Conservation (phyloP, 92 coral and sea anemone genomes). For the Micromussa lordhowensis region DNA sequence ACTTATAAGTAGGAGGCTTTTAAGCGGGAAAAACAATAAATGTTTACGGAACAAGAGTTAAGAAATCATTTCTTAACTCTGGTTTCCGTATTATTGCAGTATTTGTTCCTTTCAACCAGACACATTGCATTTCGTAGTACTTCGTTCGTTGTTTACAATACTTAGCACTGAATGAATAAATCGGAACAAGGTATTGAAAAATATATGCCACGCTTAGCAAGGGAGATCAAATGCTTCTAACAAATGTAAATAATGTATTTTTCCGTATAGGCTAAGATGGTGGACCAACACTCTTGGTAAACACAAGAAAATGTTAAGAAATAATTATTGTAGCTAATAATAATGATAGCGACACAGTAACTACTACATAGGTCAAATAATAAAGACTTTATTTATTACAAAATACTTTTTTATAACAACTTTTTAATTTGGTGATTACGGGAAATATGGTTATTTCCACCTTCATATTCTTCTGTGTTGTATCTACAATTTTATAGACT, state of each 20-base stretch:
- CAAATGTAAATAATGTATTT: neutral
- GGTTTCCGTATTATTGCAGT: too few species aligned
- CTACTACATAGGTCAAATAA: slow-evolving; percentile 1
- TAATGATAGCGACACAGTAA: neutral
- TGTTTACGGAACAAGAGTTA: too few species aligned
- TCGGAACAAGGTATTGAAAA: neutral
- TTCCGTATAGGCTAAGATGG: neutral
- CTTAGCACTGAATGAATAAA: too few species aligned
- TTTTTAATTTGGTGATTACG: neutral
- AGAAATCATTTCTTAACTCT: too few species aligned
- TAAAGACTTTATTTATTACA: slow-evolving; percentile 33
- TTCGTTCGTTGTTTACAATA: too few species aligned
- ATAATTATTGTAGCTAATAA: too few species aligned
- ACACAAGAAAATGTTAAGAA: too few species aligned
- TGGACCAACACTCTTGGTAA: neutral
- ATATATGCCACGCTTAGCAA: neutral
- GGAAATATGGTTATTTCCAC: neutral
- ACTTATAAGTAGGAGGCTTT: too few species aligned
- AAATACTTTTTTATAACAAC: slow-evolving; percentile 34
- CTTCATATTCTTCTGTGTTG: slow-evolving; percentile 1
- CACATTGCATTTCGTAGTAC: too few species aligned
- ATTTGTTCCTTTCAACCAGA: too few species aligned
- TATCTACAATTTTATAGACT: slow-evolving; percentile 29
- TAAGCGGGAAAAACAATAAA: too few species aligned
- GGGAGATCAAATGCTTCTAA: neutral